Evolutionary conservation across 2,113 vertebrate species (phyloP), one percentile per base, ranked within the genome.

Genomic region (Globicephala melas): DNA sequence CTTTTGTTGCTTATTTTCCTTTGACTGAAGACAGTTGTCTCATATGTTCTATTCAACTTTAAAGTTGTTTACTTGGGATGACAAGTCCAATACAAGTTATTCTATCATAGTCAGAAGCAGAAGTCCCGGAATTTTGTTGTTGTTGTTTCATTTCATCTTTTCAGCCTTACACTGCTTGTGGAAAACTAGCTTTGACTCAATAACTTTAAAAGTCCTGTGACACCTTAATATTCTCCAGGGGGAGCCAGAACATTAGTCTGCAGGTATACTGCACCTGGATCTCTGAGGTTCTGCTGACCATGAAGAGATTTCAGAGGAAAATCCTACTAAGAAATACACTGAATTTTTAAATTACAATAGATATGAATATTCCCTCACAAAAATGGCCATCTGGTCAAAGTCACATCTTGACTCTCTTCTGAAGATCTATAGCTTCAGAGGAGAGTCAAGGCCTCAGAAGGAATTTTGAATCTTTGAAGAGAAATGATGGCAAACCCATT

Each of bases 171-270:
- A 28, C n/a, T 47, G 21, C 10, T 63, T 60, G 21, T 5, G 31
- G 20, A 31, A 95, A 91, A 85, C 23, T 25, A 12, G 23, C 47
- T 68, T 62, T 90, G 15, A 87, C 20, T 86, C 21, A 0, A 23
- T 28, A 53, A 18, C 1, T 68, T 63, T 70, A 44, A 31, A 79
- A 47, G 4, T 53, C 74, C 31, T 55, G 25, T 89, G 53, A 62
- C 26, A 74, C 13, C 1, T 9, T 87, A 70, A 23, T 62, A 23
- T 84, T 93, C 97, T 97, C 74, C 81, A 94, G 79, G 80, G 74
- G 70, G 93, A 94, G 88, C 91, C 88, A 95, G 92, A 97, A 74
- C 68, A 84, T 87, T 70, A 95, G 23, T 41, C n/a, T 92, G 58
- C 17, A 23, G 26, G 26, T 68, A 4, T 8, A 58, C 2, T 3